Conservation (phyloP, 2,888 invertebrate species). For the Dicyrtoma fusca region DNA sequence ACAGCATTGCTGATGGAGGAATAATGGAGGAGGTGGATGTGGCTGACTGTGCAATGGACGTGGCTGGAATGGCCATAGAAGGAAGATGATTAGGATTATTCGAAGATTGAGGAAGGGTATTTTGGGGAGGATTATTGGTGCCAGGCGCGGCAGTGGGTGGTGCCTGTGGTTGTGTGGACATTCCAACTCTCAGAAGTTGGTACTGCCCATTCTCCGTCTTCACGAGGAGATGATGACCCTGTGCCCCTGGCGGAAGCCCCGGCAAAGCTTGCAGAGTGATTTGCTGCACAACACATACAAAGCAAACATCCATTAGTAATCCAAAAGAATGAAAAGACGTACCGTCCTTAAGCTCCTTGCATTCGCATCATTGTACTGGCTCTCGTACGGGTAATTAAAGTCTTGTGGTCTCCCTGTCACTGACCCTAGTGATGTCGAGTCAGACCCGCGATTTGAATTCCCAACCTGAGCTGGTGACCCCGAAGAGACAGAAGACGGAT, state of each 20-base stretch:
- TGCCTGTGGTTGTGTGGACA: conserved; percentile 66
- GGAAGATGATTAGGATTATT: conserved; percentile 24
- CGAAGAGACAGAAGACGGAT: not conserved
- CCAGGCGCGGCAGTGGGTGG: conserved; percentile 61
- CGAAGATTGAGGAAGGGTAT: conserved; percentile 42
- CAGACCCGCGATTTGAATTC: conserved; percentile 6
- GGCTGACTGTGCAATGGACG: conserved; percentile 25
- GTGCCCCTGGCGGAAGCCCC: conserved; percentile 83
- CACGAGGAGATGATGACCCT: conserved; percentile 74
- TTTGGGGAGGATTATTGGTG: conserved; percentile 49
- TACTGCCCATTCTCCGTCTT: conserved; percentile 97
- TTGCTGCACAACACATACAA: conserved; percentile 64
- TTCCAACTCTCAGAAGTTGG: conserved; percentile 87
- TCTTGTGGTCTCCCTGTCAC: conserved; percentile 24
- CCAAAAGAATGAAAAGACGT: conserved; percentile 52
- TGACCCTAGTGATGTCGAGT: not conserved
- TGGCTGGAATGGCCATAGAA: conserved; percentile 33
- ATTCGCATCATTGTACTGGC: conserved; percentile 39
- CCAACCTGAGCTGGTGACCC: conserved; percentile 11
- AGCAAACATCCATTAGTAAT: conserved; percentile 57
- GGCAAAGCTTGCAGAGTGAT: conserved; percentile 86
- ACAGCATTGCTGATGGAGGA: conserved; percentile 32
- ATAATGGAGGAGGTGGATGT: conserved; percentile 24
- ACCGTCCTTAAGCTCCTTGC: conserved; percentile 55
- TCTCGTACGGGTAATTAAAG: conserved; percentile 33